Evolutionary conservation across 1,140 invertebrate genomes (phyloP), one percentile per base, ranked within the genome.

Genomic region (Rhagoletis pomonella): DNA sequence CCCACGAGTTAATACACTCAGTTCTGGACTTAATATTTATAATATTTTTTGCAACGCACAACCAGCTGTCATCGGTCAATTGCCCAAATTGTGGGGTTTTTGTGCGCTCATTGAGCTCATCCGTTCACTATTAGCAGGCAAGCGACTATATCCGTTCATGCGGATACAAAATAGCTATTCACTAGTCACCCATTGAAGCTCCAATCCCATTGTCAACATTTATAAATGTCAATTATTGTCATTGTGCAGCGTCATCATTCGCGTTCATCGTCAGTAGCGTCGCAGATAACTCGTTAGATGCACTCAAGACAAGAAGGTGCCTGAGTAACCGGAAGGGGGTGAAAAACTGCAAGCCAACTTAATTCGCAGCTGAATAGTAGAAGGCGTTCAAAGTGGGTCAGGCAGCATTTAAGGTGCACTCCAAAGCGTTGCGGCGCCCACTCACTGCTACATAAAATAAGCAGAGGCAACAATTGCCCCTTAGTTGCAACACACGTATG

Each of bases 31-130:
- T 29, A 67, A n/a, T 17, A 47, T 9, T 17, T 73, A 73, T 39
- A n/a, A n/a, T n/a, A 47, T 47, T 47, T 29, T 81, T 81, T 81
- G 47, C 47, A 12, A 55, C 17, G 10, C 19, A 7, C 47, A 81
- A 81, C 14, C 44, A 55, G 17, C 17, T 42, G 9, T n/a, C 55
- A 47, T 7, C 73, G 17, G n/a, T 55, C 73, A 81, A 81, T 58
- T 81, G 17, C 19, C 73, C 73, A 81, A 81, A 29, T 81, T 81
- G 73, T 81, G 73, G 2, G 0, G 47, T 55, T 85, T 85, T 85
- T 85, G 84, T 85, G 12, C 59, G 58, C 55, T 85, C 59, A 85
- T 85, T 85, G 58, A 85, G 84, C 50, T 29, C 84, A 85, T 85
- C 84, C 84, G 84, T 47, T 81, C 42, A 50, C n/a, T 81, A 47